phyloP scores from a whole-genome alignment of 2,113 vertebrate species.

The Oreochromis spilurus region DNA sequence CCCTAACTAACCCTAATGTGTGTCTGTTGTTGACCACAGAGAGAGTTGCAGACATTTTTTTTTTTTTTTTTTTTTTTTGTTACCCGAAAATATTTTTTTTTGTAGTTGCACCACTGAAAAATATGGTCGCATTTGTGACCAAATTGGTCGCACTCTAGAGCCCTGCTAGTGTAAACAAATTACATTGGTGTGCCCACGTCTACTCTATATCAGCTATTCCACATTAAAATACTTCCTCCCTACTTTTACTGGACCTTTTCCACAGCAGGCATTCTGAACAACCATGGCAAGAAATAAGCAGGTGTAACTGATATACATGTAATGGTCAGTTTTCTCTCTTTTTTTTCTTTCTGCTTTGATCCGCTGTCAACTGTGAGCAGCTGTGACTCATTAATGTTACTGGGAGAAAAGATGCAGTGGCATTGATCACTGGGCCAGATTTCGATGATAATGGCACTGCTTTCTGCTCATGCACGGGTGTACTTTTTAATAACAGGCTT shows the following conservation, averaged over 20 bases:
- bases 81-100: no score
- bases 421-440: not conserved
- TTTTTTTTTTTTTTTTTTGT: no score
- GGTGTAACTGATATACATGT: not conserved
- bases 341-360: not conserved
- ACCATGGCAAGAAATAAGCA: not conserved
- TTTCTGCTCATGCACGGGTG: not conserved
- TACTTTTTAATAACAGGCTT: not conserved
- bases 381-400: not conserved
- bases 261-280: not conserved
- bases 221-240: not conserved
- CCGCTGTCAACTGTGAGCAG: not conserved
- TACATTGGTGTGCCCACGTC: not conserved
- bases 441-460: not conserved
- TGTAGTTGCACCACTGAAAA: no score
- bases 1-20: no score
- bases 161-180: not conserved
- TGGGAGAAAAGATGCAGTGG: not conserved
- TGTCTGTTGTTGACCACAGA: no score
- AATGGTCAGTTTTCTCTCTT: not conserved
- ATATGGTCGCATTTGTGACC: no score
- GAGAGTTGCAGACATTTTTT: no score
- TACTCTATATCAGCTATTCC: not conserved
- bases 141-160: no score
- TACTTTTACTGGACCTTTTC: not conserved